Evolutionary conservation across 2,113 vertebrate genomes (phyloP), one percentile per base, ranked within the genome.

Genomic region (Lophura nycthemera): DNA sequence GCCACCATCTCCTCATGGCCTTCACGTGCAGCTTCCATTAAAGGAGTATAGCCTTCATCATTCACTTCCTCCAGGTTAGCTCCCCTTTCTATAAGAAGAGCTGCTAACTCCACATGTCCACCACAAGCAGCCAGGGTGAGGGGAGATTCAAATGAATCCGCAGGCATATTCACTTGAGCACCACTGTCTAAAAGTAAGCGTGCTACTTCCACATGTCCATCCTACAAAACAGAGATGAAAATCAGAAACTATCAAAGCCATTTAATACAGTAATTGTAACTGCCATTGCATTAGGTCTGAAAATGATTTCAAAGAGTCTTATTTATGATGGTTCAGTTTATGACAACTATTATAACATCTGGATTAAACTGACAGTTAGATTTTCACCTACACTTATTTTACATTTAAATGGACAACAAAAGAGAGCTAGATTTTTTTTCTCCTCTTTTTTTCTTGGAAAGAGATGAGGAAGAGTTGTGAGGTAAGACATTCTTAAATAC

Each of bases 1-100:
- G 99, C 99, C 75, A 99, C 99, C 99, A 99, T 99, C 95, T 99
- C 99, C 63, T 99, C 99, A 14, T 99, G 99, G 79, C 99, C 99
- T 96, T 99, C 99, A 45, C 99, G 98, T 54, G 99, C 99, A 89
- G 99, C 99, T 97, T 99, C 99, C 99, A 99, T 99, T 67, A 99
- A 97, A 47, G 99, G 99, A 29, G 99, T 99, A 91, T 99, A 99
- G 45, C 99, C 99, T 96, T 99, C 99, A 96, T 99, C 99, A 95
- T 99, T 99, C 13, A 99, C 99, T 97, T 99, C 99, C 95, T 99
- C 99, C 95, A 99, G 97, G 97, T 99, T 99, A 96, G 99, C 99
- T 83, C 99, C 99, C 73, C 99, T 98, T 94, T 99, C 99, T 36
- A 99, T 99, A 69, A 99, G 98, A 30, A 99, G 97, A 66, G 99